Evolutionary conservation across 1,140 invertebrate species (phyloP), one percentile per base, ranked within the genome.

Genomic region (Leptinotarsa texana): DNA sequence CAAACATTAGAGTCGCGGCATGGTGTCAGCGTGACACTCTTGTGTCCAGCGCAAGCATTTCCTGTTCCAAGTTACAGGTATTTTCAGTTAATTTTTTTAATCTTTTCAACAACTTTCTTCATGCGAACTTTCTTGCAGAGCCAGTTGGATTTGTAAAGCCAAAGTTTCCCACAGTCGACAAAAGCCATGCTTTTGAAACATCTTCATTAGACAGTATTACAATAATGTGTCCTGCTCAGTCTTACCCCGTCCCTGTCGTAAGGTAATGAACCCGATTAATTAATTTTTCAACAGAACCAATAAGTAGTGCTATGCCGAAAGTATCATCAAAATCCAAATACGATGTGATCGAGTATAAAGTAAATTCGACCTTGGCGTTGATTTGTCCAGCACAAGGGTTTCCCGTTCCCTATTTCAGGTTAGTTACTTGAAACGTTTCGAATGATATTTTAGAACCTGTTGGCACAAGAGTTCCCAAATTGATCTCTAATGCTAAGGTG

Each of bases 301-400:
- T 93, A 83, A 91, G 91, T 83, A 92, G 89, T 80, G 91, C 91
- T 82, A 88, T 90, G 78, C 92, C 92, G 72, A 92, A 92, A 87
- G 89, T 93, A 4, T 86, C 76, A 57, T 82, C 80, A 65, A 82
- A 81, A 72, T 79, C 77, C 63, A 85, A 83, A 68, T 83, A 81
- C 69, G 82, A 84, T 63, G 81, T 84, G 4, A 75, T 83, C 66
- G 78, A 82, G 18, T 81, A 81, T 65, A 75, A 51, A 24, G 33
- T 73, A 63, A 51, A 61, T 17, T 73, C 75, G 15, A 74, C 69
- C 57, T 33, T 84, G 5, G 89, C 87, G 74, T 86, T 88, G 78
- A 83, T 89, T 81, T 90, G 85, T 83, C 87, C 90, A 73, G 92
- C 92, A 48, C 92, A 93, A 88, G 91, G 91, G 80, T 92, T 89